Conservation (phyloP, 2,113 vertebrate genomes). For the Planiliza haematocheilus region DNA sequence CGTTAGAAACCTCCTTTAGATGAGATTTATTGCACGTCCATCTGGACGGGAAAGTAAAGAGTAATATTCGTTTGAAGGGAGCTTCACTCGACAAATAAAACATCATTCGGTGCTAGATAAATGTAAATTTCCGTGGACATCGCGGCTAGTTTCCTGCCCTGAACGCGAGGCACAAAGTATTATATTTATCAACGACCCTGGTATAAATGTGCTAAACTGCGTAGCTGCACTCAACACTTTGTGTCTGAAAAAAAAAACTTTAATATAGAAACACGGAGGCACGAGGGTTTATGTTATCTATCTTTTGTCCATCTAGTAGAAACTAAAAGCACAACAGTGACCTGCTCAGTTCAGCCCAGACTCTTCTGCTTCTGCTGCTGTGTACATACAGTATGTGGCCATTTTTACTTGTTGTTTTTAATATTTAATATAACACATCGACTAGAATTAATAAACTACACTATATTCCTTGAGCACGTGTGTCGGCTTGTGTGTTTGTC, state of each 20-base stretch:
- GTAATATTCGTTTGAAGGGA: too few species aligned
- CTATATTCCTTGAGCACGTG: conserved; percentile 68
- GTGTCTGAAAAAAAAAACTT: conserved; percentile 24
- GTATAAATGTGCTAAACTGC: conserved; percentile 14
- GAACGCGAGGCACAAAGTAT: neutral
- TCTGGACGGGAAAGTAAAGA: conserved; percentile 27
- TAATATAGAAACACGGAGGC: conserved; percentile 41
- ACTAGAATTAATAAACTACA: conserved; percentile 77
- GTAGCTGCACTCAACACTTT: conserved; percentile 30
- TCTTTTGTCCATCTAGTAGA: conserved; percentile 58
- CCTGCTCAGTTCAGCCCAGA: conserved; percentile 56
- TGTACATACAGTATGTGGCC: conserved; percentile 63
- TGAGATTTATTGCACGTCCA: conserved; percentile 16
- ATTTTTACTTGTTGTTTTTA: conserved; percentile 82
- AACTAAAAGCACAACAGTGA: conserved; percentile 76
- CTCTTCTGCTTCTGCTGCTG: conserved; percentile 80
- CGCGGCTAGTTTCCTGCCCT: conserved; percentile 26
- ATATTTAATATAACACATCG: conserved; percentile 71
- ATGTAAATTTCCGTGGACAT: conserved; percentile 11
- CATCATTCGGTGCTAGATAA: conserved; percentile 45
- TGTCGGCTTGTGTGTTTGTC: conserved; percentile 23
- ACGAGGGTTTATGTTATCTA: conserved; percentile 44
- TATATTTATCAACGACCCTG: conserved; percentile 18
- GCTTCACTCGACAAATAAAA: too few species aligned
- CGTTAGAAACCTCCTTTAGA: conserved; percentile 33